These are phyloP conservation scores for Archaeoteleia sp. DNA, from an alignment of 2,888 invertebrate species.

Conservation along the genomic window DNA sequence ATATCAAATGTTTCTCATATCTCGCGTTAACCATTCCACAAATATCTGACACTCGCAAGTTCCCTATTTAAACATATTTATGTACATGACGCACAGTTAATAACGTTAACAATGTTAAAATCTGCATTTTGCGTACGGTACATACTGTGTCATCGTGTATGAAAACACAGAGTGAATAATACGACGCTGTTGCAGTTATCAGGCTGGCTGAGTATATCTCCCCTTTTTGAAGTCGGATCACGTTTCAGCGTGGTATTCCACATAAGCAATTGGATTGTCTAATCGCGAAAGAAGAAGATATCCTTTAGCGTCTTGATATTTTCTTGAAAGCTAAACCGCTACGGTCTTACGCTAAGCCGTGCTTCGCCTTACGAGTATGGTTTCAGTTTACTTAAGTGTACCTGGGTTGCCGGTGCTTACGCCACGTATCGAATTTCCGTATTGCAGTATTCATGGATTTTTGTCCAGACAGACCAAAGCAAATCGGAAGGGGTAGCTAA, in stretches of 20 bases:
- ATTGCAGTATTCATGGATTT: slow-evolving; percentile 43
- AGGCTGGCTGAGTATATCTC: slow-evolving; percentile 23
- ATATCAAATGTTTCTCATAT: too few relatives aligned
- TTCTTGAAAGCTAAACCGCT: slow-evolving; percentile 54
- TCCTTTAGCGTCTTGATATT: slow-evolving; percentile 52
- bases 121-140: neutral
- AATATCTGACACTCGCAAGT: too few relatives aligned
- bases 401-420: slow-evolving; percentile 40
- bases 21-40: too few relatives aligned
- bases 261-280: slow-evolving; percentile 54
- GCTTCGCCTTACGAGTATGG: slow-evolving; percentile 56
- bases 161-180: slow-evolving; percentile 32
- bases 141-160: slow-evolving; percentile 19
- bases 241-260: slow-evolving; percentile 53
- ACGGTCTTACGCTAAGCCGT: slow-evolving; percentile 49
- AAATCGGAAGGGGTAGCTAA: slow-evolving; percentile 18
- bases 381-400: slow-evolving; percentile 60
- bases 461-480: slow-evolving; percentile 12
- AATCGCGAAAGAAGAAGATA: slow-evolving; percentile 53
- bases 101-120: too few relatives aligned
- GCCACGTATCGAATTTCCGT: slow-evolving; percentile 49
- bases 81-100: too few relatives aligned
- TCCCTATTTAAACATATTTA: too few relatives aligned
- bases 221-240: slow-evolving; percentile 47
- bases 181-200: slow-evolving; percentile 42